These are phyloP conservation scores for Pungitius pungitius DNA, from an alignment of 2,113 vertebrate species.

Conservation along the genomic window DNA sequence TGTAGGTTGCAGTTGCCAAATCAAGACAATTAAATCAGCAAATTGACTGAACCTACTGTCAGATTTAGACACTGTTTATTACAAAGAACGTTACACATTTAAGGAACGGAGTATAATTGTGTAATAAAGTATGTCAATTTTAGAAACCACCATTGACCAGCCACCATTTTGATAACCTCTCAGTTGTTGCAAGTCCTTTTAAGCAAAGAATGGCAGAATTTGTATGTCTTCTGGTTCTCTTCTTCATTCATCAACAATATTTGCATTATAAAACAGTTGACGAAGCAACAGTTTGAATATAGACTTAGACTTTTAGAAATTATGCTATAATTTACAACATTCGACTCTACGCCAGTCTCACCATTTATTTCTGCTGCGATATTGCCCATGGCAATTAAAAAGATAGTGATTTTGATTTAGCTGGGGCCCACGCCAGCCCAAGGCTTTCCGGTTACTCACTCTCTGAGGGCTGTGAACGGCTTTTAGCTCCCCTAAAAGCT, in stretches of 20 bases:
- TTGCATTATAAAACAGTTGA: background rate
- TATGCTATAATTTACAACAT: background rate
- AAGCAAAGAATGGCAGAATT: background rate
- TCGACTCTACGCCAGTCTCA: background rate
- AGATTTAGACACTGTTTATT: too few relatives aligned
- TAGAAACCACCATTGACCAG: background rate
- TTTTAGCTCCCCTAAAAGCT: slow-evolving; percentile 60
- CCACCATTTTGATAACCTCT: background rate
- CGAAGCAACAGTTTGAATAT: background rate
- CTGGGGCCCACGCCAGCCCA: slow-evolving; percentile 27
- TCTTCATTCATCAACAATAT: background rate
- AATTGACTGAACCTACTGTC: background rate
- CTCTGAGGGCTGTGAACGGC: slow-evolving; percentile 56
- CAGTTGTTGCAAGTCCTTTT: background rate
- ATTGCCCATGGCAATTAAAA: slow-evolving; percentile 24
- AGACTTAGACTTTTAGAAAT: background rate
- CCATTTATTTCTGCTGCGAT: slow-evolving; percentile 11
- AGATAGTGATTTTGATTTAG: slow-evolving; percentile 34
- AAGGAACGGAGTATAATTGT: too few relatives aligned
- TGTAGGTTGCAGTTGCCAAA: background rate
- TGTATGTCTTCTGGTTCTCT: background rate
- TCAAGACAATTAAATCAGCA: background rate
- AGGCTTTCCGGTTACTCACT: slow-evolving; percentile 43
- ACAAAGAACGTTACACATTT: too few relatives aligned
- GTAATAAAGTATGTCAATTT: background rate